Conservation (phyloP, 2,797 vertebrate species). For the Scomberomorus guttatus region DNA sequence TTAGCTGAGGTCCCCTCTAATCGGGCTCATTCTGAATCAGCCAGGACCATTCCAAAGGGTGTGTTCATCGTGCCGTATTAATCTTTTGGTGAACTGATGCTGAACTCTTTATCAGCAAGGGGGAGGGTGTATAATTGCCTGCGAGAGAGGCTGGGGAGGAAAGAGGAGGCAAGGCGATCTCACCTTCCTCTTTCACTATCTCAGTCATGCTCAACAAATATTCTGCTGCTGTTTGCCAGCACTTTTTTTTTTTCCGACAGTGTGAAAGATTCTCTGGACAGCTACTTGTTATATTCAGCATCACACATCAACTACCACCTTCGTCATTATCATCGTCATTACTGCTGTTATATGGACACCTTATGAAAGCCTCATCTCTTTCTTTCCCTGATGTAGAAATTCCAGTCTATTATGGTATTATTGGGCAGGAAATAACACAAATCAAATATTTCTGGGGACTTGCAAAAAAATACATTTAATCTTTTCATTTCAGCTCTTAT, state of each 20-base stretch:
- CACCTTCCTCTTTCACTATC: conserved; percentile 48
- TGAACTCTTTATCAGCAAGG: conserved; percentile 81
- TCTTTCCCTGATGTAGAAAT: background rate
- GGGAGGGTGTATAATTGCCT: conserved; percentile 67
- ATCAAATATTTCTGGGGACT: background rate
- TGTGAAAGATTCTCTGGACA: conserved; percentile 16
- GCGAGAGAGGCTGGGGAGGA: conserved; percentile 27
- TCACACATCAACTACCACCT: conserved; percentile 23
- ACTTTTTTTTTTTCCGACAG: conserved; percentile 6
- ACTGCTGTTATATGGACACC: background rate
- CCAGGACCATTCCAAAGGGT: conserved; percentile 71
- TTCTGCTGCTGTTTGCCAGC: conserved; percentile 26
- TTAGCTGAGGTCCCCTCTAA: conserved; percentile 68
- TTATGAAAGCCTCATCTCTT: conserved; percentile 5
- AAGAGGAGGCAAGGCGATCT: conserved; percentile 48
- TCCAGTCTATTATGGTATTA: background rate
- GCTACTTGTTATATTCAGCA: conserved; percentile 30
- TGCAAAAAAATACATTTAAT: too few relatives aligned
- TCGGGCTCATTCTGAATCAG: conserved; percentile 73
- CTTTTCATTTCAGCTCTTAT: background rate
- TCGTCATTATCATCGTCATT: conserved; percentile 22
- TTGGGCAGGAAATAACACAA: background rate
- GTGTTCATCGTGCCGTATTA: conserved; percentile 75
- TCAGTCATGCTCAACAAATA: conserved; percentile 56
- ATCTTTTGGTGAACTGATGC: conserved; percentile 83